Evolutionary conservation across 2,888 invertebrate genomes (phyloP).

Genomic region (Polymixis lichenea): DNA sequence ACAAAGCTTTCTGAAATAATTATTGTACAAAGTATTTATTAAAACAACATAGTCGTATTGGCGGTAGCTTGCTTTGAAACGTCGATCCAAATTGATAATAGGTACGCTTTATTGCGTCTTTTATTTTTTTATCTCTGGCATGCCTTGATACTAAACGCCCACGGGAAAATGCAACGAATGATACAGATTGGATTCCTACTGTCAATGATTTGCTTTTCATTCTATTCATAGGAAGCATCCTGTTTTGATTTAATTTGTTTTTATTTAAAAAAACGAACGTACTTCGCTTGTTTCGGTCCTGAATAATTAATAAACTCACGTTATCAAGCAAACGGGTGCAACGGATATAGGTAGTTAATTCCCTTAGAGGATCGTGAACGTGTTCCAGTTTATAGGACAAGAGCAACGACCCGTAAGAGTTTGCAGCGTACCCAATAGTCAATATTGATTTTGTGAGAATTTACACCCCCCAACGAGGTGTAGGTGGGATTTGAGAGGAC

Average conservation of each 20-base stretch:
- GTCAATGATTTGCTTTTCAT: not conserved
- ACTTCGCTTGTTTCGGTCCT: not conserved
- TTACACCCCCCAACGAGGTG: slow-evolving; percentile 53
- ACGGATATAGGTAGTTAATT: slow-evolving; percentile 34
- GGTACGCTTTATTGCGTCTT: not conserved
- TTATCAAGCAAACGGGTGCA: slow-evolving; percentile 22
- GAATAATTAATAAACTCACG: slow-evolving; percentile 15
- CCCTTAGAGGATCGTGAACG: slow-evolving; percentile 54
- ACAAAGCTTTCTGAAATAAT: not conserved
- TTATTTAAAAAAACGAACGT: not conserved
- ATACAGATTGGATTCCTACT: too few relatives aligned
- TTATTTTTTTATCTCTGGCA: not conserved
- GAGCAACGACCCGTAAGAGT: slow-evolving; percentile 76
- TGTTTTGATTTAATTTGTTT: not conserved
- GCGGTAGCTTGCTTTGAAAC: not conserved
- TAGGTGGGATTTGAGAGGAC: not conserved
- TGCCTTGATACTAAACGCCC: not conserved
- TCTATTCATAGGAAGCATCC: not conserved
- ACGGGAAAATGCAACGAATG: not conserved
- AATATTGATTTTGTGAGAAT: slow-evolving; percentile 81
- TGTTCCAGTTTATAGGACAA: slow-evolving; percentile 74
- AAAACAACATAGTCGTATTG: too few relatives aligned
- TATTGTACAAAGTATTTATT: not conserved
- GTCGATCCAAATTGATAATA: not conserved
- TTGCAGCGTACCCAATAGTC: slow-evolving; percentile 69